Evolutionary conservation across 1,140 invertebrate species (phyloP), one percentile per base, ranked within the genome.

Genomic region (Andrena cerasifolii): DNA sequence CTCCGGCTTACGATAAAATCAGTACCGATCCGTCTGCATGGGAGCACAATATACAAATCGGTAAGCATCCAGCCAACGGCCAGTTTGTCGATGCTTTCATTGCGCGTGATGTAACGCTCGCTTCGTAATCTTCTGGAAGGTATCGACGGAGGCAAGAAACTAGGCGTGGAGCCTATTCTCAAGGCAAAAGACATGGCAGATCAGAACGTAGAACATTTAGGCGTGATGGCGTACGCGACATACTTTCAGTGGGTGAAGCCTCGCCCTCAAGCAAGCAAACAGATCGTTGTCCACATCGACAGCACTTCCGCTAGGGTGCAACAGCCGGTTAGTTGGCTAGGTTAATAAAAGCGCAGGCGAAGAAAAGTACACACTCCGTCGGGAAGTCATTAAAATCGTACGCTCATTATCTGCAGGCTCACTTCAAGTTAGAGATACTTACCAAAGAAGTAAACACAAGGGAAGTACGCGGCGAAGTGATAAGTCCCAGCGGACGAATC

Each of bases 141-240:
- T 75, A 94, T 95, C 54, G 93, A 93, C 31, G 94, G 94, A n/a
- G 95, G 94, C 12, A 93, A 93, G 76, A 94, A 94, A 85, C 87
- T 94, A 90, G 97, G 98, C 21, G 96, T 99, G 5, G 96, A 98
- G 86, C 97, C 98, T 31, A 95, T 99, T 53, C 89, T 99, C 43
- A 96, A 97, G 84, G 96, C 98, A 6, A 97, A 97, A 91, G 98
- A 99, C 88, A 97, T 99, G 96, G 96, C 97, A 58, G 97, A 98
- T 91, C 96, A 96, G 62, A 96, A 99, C 89, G 97, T 98, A 2
- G 98, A 99, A 89, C 98, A 99, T 94, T 94, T 99, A 81, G 98
- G 97, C 7, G 97, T 99, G 77, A 99, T 99, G 98, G 97, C 98
- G 4, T 99, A 99, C 92, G 96, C 96, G 3, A 96, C 97, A 0